Percentiles rank a stretch among this genome's conserved stretches.
These are phyloP conservation scores for Mustelus asterias DNA, from an alignment of 2,113 vertebrate genomes.

Conservation along the genomic window DNA sequence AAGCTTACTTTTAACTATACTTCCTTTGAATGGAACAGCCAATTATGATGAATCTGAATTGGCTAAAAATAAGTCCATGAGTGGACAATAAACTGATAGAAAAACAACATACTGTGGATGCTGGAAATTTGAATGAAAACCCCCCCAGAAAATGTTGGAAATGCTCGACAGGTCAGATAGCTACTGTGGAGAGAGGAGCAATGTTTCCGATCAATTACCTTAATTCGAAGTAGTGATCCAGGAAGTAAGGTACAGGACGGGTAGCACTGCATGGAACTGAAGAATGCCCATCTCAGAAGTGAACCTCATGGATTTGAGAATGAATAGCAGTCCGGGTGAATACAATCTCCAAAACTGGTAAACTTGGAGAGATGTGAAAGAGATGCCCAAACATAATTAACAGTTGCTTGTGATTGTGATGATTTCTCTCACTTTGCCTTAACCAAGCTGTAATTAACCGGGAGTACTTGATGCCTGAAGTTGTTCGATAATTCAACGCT, in stretches of 20 bases:
- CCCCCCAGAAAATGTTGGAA: too few relatives aligned
- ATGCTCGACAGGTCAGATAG: too few relatives aligned
- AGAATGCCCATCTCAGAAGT: neutral
- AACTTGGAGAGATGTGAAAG: neutral
- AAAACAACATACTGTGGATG: too few relatives aligned
- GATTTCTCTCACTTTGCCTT: neutral
- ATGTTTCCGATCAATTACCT: neutral
- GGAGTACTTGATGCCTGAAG: neutral
- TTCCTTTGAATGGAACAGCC: neutral
- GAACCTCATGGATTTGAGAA: neutral
- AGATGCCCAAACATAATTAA: neutral
- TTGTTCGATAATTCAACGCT: neutral
- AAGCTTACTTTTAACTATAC: neutral
- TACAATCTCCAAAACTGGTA: neutral
- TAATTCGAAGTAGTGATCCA: neutral
- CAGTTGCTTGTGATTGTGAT: neutral
- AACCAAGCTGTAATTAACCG: neutral
- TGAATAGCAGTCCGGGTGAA: neutral
- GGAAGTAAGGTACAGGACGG: neutral
- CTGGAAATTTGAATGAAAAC: too few relatives aligned
- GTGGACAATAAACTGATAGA: too few relatives aligned
- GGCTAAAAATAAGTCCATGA: neutral
- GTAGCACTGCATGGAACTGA: neutral
- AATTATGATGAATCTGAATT: neutral
- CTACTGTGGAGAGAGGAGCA: too few relatives aligned